Conservation (phyloP, 2,113 vertebrate species). For the Suricata suricatta region DNA sequence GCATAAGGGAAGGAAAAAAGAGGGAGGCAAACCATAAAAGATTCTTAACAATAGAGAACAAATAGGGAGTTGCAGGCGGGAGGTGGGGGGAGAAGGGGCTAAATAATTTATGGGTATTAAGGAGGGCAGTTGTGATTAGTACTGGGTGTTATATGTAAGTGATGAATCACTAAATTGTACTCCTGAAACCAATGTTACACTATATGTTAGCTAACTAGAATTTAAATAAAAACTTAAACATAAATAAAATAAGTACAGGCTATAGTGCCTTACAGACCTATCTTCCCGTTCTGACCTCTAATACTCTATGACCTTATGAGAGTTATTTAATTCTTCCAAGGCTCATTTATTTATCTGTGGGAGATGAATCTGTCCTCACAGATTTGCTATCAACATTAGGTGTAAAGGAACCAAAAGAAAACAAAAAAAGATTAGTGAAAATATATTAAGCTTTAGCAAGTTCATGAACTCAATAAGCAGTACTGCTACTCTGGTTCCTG, state of each 20-base stretch:
- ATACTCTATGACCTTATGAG: background rate
- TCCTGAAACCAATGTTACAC: background rate
- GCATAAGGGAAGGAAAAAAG: background rate
- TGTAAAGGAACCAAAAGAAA: too few species aligned
- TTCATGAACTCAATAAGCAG: background rate
- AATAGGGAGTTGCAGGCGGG: background rate
- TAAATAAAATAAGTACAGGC: background rate
- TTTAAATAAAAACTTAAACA: background rate
- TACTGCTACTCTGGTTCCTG: rapidly evolving
- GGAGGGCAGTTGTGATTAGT: background rate
- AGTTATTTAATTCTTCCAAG: background rate
- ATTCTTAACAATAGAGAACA: background rate
- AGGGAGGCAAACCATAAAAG: background rate
- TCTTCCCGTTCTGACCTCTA: background rate
- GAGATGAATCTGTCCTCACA: background rate
- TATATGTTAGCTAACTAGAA: background rate
- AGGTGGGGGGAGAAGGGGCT: background rate
- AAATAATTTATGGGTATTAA: background rate
- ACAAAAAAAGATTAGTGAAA: background rate
- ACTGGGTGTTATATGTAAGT: background rate
- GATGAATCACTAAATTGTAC: background rate
- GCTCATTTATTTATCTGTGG: background rate
- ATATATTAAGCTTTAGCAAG: background rate
- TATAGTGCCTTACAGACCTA: background rate
- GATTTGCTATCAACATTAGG: background rate